Base-by-base conservation (phyloP, 1,140 invertebrate species). In the Paralvinella palmiformis region DNA sequence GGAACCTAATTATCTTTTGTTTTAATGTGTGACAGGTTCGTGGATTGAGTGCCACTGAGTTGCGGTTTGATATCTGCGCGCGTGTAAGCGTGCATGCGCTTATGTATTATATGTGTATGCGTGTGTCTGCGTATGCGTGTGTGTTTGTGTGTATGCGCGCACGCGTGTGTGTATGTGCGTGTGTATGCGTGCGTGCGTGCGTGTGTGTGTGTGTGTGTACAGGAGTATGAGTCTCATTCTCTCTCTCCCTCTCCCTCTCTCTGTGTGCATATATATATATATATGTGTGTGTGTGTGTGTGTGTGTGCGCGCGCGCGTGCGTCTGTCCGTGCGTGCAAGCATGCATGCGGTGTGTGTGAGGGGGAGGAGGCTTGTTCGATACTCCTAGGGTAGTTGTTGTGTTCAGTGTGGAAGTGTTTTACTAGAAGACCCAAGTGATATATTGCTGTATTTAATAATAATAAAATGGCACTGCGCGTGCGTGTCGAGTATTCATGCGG, bases 141-240 rank as follows among this genome's bases (percentile, higher is more conserved):
- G n/a, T n/a, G n/a, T n/a, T n/a, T n/a, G n/a, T n/a, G n/a, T n/a
- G n/a, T n/a, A n/a, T n/a, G n/a, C n/a, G n/a, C n/a, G n/a, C n/a
- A n/a, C n/a, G n/a, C 17, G 15, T 1, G 15, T 4, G 4, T 50
- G 15, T 7, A 10, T 0, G 15, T 15, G 15, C 6, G 0, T 50
- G 45, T 50, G 45, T 50, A 10, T 50, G 45, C 45, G 45, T 50
- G 45, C 45, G 45, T 50, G 45, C 45, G 45, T 50, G 45, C 45
- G 45, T 50, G 45, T 24, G 17, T 50, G 45, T 15, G 17, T 50
- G 17, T 15, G 45, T 50, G 17, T 15, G 45, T 50, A 15, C 17
- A 15, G 5, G 45, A 6, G 17, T 17, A 24, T 15, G 17, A 6
- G 45, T n/a, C n/a, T n/a, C n/a, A n/a, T n/a, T n/a, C n/a, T n/a